Evolutionary conservation across 2,797 vertebrate genomes (phyloP), one percentile per base, ranked within the genome.

Genomic region (Decapterus maruadsi): DNA sequence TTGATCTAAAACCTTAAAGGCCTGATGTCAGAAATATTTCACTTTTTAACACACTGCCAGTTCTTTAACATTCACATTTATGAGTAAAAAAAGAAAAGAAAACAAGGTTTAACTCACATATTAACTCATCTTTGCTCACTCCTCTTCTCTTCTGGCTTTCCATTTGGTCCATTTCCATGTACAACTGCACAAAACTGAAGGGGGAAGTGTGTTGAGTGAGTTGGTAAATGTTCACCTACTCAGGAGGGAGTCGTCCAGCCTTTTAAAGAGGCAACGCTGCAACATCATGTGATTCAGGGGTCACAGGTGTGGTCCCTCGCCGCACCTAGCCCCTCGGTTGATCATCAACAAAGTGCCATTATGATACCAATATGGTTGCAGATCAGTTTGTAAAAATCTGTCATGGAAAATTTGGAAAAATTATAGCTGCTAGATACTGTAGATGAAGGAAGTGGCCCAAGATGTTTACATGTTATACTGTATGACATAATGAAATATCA

Each of bases 41-140:
- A 45, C n/a, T 20, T 58, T 54, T 51, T 22, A 2, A 54, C n/a
- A 66, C 8, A 60, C 8, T 36, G n/a, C 12, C 14, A 19, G 36
- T 46, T 16, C 6, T 20, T 16, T 54, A 56, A 62, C 8, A 31
- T 4, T 17, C 51, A 60, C 72, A 4, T 8, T 60, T 4, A 69
- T 31, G 34, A 36, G 34, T n/a, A 36, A 36, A 36, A 36, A 36
- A 22, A 40, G 4, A 40, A 53, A 40, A 46, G 14, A 4, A 5
- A 66, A 6, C 10, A 42, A 42, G 8, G 31, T 56, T 31, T 51
- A 12, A 19, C 96, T 94, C 91, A 97, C 97, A 95, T 84, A 97
- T 94, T 26, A 96, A 78, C 57, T 92, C 86, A 0, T 95, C 92
- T 0, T 66, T 89, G 65, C 90, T 94, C 1, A 16, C 22, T 61